These are phyloP conservation scores for Zaprionus davidi DNA, from an alignment of 1,140 invertebrate genomes.

Conservation along the genomic window DNA sequence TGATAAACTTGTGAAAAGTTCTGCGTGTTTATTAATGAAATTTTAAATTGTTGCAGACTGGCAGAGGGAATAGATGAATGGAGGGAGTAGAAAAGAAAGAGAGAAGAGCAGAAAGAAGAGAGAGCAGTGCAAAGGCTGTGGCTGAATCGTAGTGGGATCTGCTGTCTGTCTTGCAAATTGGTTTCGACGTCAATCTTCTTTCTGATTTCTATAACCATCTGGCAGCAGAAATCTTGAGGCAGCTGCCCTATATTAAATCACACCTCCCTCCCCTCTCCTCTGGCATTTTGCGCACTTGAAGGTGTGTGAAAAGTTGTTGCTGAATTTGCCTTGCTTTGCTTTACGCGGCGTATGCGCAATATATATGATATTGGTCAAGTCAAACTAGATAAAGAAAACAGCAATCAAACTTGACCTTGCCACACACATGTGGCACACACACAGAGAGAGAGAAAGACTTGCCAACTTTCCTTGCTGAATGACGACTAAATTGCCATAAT, in stretches of 20 bases:
- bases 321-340: background rate
- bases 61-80: background rate
- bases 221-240: too few species aligned
- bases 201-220: too few species aligned
- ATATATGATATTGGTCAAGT: background rate
- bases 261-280: too few species aligned
- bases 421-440: slow-evolving; percentile 2
- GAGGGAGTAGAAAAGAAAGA: too few species aligned
- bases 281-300: background rate
- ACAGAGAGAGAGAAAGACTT: background rate
- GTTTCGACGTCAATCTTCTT: too few species aligned
- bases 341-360: background rate
- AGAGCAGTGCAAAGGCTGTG: too few species aligned
- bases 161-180: too few species aligned
- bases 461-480: background rate
- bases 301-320: background rate
- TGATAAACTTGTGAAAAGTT: slow-evolving; percentile 53
- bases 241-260: too few species aligned
- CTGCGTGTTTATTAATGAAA: slow-evolving; percentile 47
- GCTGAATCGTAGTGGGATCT: too few species aligned
- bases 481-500: slow-evolving; percentile 5
- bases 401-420: background rate
- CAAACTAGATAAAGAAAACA: background rate
- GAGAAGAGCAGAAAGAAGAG: background rate
- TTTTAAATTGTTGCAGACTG: slow-evolving; percentile 23